Percentiles rank a stretch among this genome's conserved stretches.
phyloP scores from a whole-genome alignment of 2,888 invertebrate genomes.

The Margaritifera margaritifera region DNA sequence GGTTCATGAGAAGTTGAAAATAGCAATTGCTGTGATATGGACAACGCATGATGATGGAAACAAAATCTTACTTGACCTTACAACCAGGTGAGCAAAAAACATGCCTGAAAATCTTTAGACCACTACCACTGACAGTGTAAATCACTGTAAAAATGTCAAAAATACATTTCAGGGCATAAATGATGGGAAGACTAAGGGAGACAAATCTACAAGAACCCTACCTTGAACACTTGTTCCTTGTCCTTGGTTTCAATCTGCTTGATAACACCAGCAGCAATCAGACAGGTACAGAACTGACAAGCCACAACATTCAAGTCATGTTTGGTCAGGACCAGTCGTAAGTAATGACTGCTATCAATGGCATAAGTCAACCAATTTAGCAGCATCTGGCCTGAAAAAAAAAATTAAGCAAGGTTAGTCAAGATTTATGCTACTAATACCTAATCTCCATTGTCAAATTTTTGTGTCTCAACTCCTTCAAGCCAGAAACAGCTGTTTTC shows the following conservation, averaged over 20 bases:
- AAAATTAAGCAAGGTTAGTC: not conserved
- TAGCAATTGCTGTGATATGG: too few species aligned
- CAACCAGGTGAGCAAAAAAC: too few species aligned
- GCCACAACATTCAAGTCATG: slow-evolving; percentile 84
- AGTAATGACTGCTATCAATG: slow-evolving; percentile 81
- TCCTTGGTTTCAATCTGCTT: slow-evolving; percentile 79
- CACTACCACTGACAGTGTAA: too few species aligned
- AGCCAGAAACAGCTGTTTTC: not conserved
- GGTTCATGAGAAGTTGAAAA: too few species aligned
- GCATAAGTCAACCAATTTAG: slow-evolving; percentile 91
- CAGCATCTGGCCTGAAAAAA: slow-evolving; percentile 87
- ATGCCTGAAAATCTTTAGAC: too few species aligned
- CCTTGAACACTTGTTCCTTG: slow-evolving; percentile 76
- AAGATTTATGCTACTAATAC: not conserved
- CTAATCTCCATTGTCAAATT: not conserved
- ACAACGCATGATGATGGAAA: too few species aligned
- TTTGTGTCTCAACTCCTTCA: not conserved
- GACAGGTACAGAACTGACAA: slow-evolving; percentile 88
- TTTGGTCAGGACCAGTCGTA: slow-evolving; percentile 78
- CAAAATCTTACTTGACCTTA: too few species aligned
- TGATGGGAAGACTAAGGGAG: not conserved
- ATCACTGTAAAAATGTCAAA: too few species aligned
- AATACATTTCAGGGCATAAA: too few species aligned
- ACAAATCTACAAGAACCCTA: slow-evolving; percentile 68
- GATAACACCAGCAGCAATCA: slow-evolving; percentile 89